Evolutionary conservation across 1,140 invertebrate species (phyloP), one percentile per base, ranked within the genome.

Genomic region (Drosophila aff.): DNA sequence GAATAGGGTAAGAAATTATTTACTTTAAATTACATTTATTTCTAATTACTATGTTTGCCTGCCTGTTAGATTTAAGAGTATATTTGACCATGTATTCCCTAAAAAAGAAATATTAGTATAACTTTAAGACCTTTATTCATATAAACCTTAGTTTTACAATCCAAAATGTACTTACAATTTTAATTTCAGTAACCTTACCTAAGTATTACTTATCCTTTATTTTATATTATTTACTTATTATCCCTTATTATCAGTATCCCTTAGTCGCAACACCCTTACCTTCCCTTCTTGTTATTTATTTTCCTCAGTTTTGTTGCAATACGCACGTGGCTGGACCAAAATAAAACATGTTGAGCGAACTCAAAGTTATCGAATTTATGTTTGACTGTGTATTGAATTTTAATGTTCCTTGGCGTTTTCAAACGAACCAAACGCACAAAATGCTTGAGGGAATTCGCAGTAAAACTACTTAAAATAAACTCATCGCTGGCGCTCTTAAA

Each of bases 381-480:
- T 80, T 89, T 77, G 73, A 63, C 77, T 87, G 84, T 83, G 84
- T 79, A 89, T 89, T 89, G 84, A 87, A 87, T 87, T 83, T 87
- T 87, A 87, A 87, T 87, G 84, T 65, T 59, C 40, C 44, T 64
- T 79, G 62, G 59, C 50, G 66, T 80, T 62, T 68, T 41, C 61
- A 61, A 76, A 68, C 60, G 59, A 61, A 33, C 18, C 47, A n/a
- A 61, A 85, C 79, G 69, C 82, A 75, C 52, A 69, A 82, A 79
- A 86, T 76, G 67, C 76, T 62, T 59, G 49, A 33, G 83, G 83
- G 80, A 79, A 76, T 87, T 86, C 46, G 69, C 66, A 52, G 77
- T 60, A 81, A 83, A 87, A 87, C 84, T 87, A 87, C 84, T 87
- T 87, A 87, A 87, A 89, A 87, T 87, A 79, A 87, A 89, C 84